A percentile compares a stretch with the other conserved stretches of the same genome.
Conservation (phyloP, 2,888 invertebrate species). For the Polyploca ridens region DNA sequence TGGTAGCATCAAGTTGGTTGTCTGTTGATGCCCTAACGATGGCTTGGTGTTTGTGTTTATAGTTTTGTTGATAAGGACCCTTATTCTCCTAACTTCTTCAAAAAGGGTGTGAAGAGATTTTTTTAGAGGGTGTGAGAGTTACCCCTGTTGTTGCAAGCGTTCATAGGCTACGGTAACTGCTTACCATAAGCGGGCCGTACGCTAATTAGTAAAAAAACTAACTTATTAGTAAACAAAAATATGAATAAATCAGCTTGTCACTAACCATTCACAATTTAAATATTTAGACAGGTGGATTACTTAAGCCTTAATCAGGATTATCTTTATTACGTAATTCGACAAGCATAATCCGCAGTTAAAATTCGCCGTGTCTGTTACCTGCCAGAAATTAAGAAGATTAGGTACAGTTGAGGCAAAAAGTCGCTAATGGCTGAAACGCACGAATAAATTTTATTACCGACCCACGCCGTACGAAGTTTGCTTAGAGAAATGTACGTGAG, state of each 20-base stretch:
- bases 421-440: constrained; percentile 37
- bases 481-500: constrained; percentile 42
- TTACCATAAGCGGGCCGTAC: background rate
- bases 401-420: constrained; percentile 32
- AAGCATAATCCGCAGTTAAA: constrained; percentile 28
- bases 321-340: constrained; percentile 21
- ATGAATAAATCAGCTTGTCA: background rate
- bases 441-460: constrained; percentile 45
- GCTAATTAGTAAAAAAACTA: too few relatives aligned
- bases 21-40: too few relatives aligned
- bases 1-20: too few relatives aligned
- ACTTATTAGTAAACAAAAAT: background rate
- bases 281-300: constrained; percentile 9
- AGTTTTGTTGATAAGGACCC: too few relatives aligned
- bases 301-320: constrained; percentile 15
- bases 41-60: too few relatives aligned
- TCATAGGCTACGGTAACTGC: too few relatives aligned
- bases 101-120: too few relatives aligned
- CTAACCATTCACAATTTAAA: background rate
- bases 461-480: constrained; percentile 21
- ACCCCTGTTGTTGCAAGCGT: too few relatives aligned
- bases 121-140: too few relatives aligned
- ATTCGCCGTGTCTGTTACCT: constrained; percentile 22
- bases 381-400: constrained; percentile 39
- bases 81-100: too few relatives aligned